Base-by-base conservation (phyloP, 1,140 invertebrate species). In the Pachyrhynchus sulphureomaculatus region DNA sequence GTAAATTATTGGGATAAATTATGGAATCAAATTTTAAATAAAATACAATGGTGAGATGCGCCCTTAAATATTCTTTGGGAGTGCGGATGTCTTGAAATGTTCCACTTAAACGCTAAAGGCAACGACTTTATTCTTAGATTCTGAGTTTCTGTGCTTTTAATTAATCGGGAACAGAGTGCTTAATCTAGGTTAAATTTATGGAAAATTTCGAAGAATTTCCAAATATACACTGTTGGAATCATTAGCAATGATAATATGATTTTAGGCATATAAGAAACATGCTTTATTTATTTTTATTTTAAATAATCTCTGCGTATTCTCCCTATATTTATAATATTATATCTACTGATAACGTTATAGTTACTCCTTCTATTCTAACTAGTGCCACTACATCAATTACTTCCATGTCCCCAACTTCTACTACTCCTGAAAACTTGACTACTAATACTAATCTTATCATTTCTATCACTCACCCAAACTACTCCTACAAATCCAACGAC, bases 61-160 rank as follows among this genome's bases (percentile, higher is more conserved):
- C 13, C 26, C 29, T 48, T 45, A 56, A 56, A 56, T 56, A 24
- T 44, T 39, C 53, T 56, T 56, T 56, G 29, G 39, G 33, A 56
- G 53, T 56, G 39, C 53, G 45, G 53, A 53, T 41, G 41, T 26
- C 26, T 26, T 33, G 53, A 56, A 56, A 56, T 56, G 53, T 45
- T 56, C 37, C 53, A 44, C 42, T 56, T 56, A 56, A 39, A 23
- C 23, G 41, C 51, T 53, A 53, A 53, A 53, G 51, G 34, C 51
- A 53, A 23, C 34, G 51, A 53, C 51, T 53, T 53, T 53, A 53
- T 53, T 53, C 23, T 36, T 26, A 15, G 17, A 53, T 36, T 53
- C 41, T 21, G 17, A 53, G 26, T 53, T 53, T 39, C 21, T 23
- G 24, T 53, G 51, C 51, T 41, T 53, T 53, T 53, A 53, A 53